Conservation (phyloP, 2,113 vertebrate genomes). For the Leucosticte australis region DNA sequence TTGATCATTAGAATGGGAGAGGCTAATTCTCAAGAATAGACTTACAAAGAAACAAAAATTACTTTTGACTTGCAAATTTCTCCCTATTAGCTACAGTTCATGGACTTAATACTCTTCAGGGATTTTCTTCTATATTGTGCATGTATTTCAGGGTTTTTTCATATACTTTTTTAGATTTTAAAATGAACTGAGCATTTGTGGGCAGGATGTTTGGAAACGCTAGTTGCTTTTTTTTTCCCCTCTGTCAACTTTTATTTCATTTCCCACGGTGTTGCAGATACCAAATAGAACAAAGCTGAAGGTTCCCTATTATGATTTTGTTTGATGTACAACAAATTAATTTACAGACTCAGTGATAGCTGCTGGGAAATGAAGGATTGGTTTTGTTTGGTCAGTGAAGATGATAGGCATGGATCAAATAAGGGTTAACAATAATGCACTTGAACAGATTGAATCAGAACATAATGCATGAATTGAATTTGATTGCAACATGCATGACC, state of each 20-base stretch:
- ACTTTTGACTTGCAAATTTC: conserved; percentile 60
- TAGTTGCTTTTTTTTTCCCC: not conserved
- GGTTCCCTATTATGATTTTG: conserved; percentile 40
- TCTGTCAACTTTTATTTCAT: not conserved
- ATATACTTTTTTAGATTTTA: not conserved
- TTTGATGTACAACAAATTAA: conserved; percentile 60
- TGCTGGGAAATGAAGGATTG: conserved; percentile 58
- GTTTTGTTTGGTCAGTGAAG: conserved; percentile 62
- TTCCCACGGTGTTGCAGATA: conserved; percentile 14
- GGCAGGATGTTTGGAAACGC: not conserved
- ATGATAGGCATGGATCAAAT: conserved; percentile 71
- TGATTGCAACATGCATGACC: conserved; percentile 66
- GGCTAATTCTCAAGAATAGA: conserved; percentile 43
- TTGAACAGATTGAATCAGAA: conserved; percentile 73
- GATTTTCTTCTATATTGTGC: conserved; percentile 25
- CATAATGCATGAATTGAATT: conserved; percentile 73
- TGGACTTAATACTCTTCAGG: conserved; percentile 15
- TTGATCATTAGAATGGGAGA: conserved; percentile 39
- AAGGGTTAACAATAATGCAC: conserved; percentile 70
- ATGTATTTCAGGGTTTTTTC: not conserved
- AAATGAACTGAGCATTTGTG: not conserved
- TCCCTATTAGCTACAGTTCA: conserved; percentile 29
- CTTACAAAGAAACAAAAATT: conserved; percentile 55
- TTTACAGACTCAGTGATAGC: conserved; percentile 37
- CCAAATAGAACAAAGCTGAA: conserved; percentile 20